These are phyloP conservation scores for Holocentrus rufus DNA, from an alignment of 2,797 vertebrate genomes.

Conservation along the genomic window DNA sequence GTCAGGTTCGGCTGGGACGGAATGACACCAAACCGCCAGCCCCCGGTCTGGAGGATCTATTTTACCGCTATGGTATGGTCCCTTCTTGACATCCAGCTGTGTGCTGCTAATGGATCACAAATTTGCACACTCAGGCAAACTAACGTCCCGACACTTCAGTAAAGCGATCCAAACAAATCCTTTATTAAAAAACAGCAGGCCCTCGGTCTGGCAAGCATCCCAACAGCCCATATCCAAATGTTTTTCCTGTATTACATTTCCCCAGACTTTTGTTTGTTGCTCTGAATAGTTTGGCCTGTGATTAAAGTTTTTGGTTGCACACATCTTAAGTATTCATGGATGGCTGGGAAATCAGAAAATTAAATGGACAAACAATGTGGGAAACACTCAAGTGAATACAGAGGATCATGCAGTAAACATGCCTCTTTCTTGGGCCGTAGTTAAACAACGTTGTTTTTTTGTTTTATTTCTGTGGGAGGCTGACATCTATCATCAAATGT, in stretches of 20 bases:
- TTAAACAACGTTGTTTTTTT: slow-evolving; percentile 13
- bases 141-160: slow-evolving; percentile 46
- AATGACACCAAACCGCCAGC: slow-evolving; percentile 78
- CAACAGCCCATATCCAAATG: slow-evolving; percentile 51
- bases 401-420: slow-evolving; percentile 4
- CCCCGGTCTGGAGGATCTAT: slow-evolving; percentile 84
- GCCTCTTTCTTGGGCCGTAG: neutral
- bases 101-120: slow-evolving; percentile 52
- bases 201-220: slow-evolving; percentile 49
- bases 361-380: slow-evolving; percentile 43
- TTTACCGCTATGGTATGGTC: slow-evolving; percentile 78
- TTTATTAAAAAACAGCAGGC: slow-evolving; percentile 61
- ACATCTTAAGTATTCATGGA: slow-evolving; percentile 39
- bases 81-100: slow-evolving; percentile 50
- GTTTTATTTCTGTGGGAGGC: slow-evolving; percentile 5
- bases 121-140: slow-evolving; percentile 58
- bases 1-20: slow-evolving; percentile 79
- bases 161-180: slow-evolving; percentile 50
- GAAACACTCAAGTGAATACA: slow-evolving; percentile 3
- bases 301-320: slow-evolving; percentile 37
- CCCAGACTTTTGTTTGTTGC: slow-evolving; percentile 62
- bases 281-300: slow-evolving; percentile 41
- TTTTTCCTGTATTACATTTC: slow-evolving; percentile 61
- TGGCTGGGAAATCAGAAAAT: slow-evolving; percentile 35
- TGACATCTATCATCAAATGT: slow-evolving; percentile 19